Evolutionary conservation across 23 tunicate species (phyloP).

Genomic region (Botrylloides violaceus): DNA sequence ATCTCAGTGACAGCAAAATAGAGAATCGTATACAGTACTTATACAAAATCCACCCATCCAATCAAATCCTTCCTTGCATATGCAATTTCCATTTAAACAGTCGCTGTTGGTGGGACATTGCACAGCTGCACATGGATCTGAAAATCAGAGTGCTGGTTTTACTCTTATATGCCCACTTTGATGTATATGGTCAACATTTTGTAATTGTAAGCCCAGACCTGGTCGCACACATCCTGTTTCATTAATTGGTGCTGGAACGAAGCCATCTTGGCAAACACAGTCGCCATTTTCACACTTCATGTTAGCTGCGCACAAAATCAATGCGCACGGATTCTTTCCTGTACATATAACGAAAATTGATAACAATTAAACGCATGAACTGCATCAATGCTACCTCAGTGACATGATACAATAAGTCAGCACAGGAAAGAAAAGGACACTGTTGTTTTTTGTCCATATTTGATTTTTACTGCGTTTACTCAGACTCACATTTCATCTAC

Average conservation of each 20-base stretch:
- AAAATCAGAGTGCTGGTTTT: too few species aligned
- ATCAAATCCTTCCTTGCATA: background rate
- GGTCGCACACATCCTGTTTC: background rate
- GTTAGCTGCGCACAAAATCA: background rate
- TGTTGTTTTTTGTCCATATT: too few species aligned
- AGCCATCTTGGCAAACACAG: slow-evolving; percentile 5
- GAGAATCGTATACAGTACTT: background rate
- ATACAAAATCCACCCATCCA: background rate
- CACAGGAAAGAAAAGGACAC: too few species aligned
- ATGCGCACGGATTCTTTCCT: background rate
- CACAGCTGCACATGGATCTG: slow-evolving; percentile 8
- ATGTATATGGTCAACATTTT: background rate
- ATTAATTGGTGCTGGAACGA: background rate
- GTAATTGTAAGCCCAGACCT: too few species aligned
- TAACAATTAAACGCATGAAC: too few species aligned
- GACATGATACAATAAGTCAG: too few species aligned
- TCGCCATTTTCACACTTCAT: background rate
- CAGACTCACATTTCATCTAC: too few species aligned
- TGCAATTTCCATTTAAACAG: slow-evolving; percentile 4
- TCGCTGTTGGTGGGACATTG: slow-evolving; percentile 8
- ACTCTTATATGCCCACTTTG: too few species aligned
- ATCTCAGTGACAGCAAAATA: too few species aligned
- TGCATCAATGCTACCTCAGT: too few species aligned
- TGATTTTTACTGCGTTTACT: too few species aligned
- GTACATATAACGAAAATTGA: too few species aligned